phyloP scores from a whole-genome alignment of 2,113 vertebrate genomes.

The Protobothrops mucrosquamatus region DNA sequence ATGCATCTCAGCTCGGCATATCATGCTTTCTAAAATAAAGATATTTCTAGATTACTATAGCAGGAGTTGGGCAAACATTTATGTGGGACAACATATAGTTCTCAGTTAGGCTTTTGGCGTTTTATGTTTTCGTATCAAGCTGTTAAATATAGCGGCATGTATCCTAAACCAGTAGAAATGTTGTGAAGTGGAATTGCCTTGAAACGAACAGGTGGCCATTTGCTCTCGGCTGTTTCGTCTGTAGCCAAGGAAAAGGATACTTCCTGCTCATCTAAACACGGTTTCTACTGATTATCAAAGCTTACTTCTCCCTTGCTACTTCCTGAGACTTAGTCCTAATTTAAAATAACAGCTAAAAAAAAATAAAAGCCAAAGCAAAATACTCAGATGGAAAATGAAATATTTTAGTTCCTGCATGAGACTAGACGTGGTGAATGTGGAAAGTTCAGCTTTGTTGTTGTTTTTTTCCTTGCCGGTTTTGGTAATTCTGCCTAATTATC shows the following conservation, averaged over 20 bases:
- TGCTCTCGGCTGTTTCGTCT: constrained; percentile 11
- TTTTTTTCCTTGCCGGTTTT: constrained; percentile 47
- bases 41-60: not conserved
- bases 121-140: not conserved
- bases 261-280: not conserved
- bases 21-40: not conserved
- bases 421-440: constrained; percentile 24
- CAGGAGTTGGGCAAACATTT: not conserved
- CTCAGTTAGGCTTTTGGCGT: not conserved
- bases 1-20: not conserved
- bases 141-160: not conserved
- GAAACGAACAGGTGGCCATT: not conserved
- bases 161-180: not conserved
- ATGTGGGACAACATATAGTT: not conserved
- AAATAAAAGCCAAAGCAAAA: not conserved
- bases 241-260: not conserved
- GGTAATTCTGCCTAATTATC: constrained; percentile 49
- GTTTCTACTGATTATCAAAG: not conserved
- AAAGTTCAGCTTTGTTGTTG: constrained; percentile 50
- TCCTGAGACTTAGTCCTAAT: constrained; percentile 35
- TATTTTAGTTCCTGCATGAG: constrained; percentile 33
- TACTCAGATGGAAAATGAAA: not conserved
- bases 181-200: not conserved
- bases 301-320: constrained; percentile 28
- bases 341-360: constrained; percentile 50